These are phyloP conservation scores for Ryuthela nishihirai DNA, from an alignment of 2,888 invertebrate genomes.

Conservation along the genomic window DNA sequence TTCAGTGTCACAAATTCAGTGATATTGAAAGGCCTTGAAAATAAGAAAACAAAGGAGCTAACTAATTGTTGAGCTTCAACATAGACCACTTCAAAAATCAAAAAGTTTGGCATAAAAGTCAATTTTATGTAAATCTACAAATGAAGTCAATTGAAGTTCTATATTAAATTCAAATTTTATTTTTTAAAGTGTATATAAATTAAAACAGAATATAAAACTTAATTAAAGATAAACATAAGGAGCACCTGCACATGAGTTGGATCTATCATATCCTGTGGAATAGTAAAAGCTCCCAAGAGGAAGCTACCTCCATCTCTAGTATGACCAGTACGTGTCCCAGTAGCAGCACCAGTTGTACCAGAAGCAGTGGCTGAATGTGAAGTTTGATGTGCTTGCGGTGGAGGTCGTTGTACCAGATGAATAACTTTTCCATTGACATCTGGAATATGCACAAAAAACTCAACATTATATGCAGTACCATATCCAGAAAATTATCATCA, in stretches of 20 bases:
- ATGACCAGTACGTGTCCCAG: conserved; percentile 17
- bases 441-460: conserved; percentile 40
- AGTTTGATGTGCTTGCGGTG: conserved; percentile 57
- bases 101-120: no score
- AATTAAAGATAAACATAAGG: no score
- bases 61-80: no score
- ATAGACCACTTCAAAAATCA: no score
- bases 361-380: conserved; percentile 17
- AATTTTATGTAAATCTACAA: no score
- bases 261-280: conserved; percentile 49
- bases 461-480: conserved; percentile 1
- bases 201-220: no score
- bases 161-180: no score
- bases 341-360: conserved; percentile 20
- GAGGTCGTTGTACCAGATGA: conserved; percentile 83
- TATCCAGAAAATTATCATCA: not conserved
- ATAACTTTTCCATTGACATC: conserved; percentile 89
- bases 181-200: no score
- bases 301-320: conserved; percentile 43
- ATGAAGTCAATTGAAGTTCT: no score
- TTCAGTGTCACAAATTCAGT: no score
- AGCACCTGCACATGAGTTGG: conserved; percentile 49
- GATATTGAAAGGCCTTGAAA: no score
- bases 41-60: no score
- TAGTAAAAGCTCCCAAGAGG: conserved; percentile 50